Evolutionary conservation across 2,113 vertebrate genomes (phyloP).

Genomic region (Atlantisia rogersi): DNA sequence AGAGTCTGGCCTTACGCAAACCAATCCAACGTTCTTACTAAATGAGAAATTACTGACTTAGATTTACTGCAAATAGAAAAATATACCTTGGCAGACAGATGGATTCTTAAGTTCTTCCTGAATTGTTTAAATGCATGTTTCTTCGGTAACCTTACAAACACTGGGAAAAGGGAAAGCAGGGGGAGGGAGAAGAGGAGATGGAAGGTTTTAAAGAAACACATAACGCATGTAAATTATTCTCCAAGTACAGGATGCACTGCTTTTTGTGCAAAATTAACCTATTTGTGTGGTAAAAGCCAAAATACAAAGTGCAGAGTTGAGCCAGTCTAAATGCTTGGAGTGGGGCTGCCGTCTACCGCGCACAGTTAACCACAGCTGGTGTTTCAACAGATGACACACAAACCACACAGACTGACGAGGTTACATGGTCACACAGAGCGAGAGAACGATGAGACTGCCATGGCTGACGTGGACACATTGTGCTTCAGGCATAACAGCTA

Average conservation of each 20-base stretch:
- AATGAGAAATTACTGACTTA: background rate
- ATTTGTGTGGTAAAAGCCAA: background rate
- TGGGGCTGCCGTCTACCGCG: background rate
- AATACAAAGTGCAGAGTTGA: background rate
- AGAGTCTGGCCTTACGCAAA: background rate
- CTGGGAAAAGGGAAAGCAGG: slow-evolving; percentile 31
- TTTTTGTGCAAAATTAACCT: background rate
- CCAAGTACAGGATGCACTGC: background rate
- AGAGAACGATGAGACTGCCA: background rate
- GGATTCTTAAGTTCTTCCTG: slow-evolving; percentile 58
- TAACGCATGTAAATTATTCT: slow-evolving; percentile 8
- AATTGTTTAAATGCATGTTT: slow-evolving; percentile 66
- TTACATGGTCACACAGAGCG: background rate
- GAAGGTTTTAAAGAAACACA: slow-evolving; percentile 60
- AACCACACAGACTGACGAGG: background rate
- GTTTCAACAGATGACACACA: background rate
- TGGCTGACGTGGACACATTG: background rate
- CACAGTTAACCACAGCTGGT: background rate
- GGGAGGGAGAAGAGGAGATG: slow-evolving; percentile 30
- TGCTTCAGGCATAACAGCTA: background rate
- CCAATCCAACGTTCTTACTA: background rate
- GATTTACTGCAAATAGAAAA: slow-evolving; percentile 40
- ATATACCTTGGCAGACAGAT: slow-evolving; percentile 50
- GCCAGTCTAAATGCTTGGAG: slow-evolving; percentile 52
- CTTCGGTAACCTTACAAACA: slow-evolving; percentile 66